Evolutionary conservation across 2,888 invertebrate species (phyloP).

Genomic region (Camptogramma bilineatum): DNA sequence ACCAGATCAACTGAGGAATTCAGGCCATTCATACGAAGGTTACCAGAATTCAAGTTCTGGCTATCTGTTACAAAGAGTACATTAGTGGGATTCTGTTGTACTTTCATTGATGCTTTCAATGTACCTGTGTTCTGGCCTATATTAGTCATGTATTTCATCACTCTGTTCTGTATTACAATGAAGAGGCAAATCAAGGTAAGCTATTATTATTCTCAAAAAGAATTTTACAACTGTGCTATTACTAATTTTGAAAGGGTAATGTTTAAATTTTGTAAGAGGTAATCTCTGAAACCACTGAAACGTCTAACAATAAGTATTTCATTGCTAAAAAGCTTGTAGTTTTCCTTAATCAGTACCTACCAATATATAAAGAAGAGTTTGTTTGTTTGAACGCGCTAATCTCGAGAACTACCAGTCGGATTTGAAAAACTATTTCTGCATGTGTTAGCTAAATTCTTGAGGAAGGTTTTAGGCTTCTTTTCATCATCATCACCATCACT

Average conservation of each 20-base stretch:
- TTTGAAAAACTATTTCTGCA: no score
- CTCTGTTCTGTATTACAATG: slow-evolving; percentile 99
- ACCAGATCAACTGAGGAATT: slow-evolving; percentile 98
- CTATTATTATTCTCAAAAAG: slow-evolving; percentile 5
- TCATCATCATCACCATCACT: no score
- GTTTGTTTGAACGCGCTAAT: no score
- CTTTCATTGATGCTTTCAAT: slow-evolving; percentile 99
- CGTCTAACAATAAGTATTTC: no score
- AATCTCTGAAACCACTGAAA: no score
- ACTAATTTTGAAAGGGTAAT: background rate
- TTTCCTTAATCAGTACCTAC: no score
- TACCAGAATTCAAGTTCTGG: slow-evolving; percentile 99
- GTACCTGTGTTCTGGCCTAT: slow-evolving; percentile 99
- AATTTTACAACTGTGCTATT: background rate
- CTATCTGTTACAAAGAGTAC: slow-evolving; percentile 98
- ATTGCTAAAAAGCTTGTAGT: no score
- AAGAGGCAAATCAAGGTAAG: slow-evolving; percentile 99
- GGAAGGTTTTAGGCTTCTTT: no score
- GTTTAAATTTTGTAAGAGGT: no score
- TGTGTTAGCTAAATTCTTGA: no score
- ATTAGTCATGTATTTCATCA: slow-evolving; percentile 99
- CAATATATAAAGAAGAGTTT: no score
- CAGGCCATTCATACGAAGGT: slow-evolving; percentile 97
- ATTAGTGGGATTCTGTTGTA: slow-evolving; percentile 94
- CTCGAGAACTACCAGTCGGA: no score